Percentiles rank a stretch among this genome's conserved stretches.
Evolutionary conservation across 2,888 invertebrate genomes (phyloP).

Genomic region (Poecilobothrus nobilitatus): DNA sequence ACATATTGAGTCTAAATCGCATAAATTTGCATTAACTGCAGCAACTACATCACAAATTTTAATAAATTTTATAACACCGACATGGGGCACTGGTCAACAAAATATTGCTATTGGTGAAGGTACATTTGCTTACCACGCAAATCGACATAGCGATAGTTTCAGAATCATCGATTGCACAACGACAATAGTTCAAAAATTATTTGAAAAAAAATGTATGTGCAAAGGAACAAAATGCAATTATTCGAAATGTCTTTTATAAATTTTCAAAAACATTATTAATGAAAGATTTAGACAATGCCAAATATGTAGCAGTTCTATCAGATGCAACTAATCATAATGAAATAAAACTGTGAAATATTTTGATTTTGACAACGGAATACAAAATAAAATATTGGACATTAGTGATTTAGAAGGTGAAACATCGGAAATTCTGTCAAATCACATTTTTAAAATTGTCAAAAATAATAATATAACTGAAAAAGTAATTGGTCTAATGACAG

Average conservation of each 20-base stretch:
- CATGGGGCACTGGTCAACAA: slow-evolving; percentile 1
- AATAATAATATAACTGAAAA: slow-evolving; percentile 14
- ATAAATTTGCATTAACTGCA: slow-evolving; percentile 5
- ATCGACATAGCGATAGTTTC: background rate
- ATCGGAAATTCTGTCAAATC: slow-evolving; percentile 15
- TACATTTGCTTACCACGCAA: background rate
- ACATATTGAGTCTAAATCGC: slow-evolving; percentile 2
- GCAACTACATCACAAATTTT: background rate
- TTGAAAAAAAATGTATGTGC: slow-evolving; percentile 6
- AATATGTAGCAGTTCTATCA: slow-evolving; percentile 10
- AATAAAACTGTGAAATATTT: background rate
- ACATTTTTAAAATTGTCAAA: slow-evolving; percentile 13
- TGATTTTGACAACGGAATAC: too few relatives aligned
- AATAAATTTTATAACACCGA: too few relatives aligned
- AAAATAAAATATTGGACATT: slow-evolving; percentile 16
- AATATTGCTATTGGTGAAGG: slow-evolving; percentile 9
- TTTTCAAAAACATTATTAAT: background rate
- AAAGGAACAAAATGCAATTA: slow-evolving; percentile 5
- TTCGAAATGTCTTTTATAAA: slow-evolving; percentile 1
- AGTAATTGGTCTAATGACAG: background rate
- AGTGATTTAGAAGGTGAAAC: slow-evolving; percentile 15
- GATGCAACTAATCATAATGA: slow-evolving; percentile 16
- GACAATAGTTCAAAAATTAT: slow-evolving; percentile 4
- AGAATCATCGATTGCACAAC: background rate
- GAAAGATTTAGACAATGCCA: slow-evolving; percentile 17